Evolutionary conservation across 2,888 invertebrate genomes (phyloP).

Genomic region (Ornithoptera alexandrae): DNA sequence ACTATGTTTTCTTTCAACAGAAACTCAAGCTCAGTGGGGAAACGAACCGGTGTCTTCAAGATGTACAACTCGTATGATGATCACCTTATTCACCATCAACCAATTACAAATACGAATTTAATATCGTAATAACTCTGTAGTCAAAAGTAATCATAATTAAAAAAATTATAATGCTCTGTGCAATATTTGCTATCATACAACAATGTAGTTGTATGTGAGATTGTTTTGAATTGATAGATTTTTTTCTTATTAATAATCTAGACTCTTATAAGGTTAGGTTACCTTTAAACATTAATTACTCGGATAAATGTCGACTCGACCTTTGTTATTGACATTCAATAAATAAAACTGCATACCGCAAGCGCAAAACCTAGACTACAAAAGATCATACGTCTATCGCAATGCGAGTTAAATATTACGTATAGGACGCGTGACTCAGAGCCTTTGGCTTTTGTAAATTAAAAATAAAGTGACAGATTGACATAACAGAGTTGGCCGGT

Average conservation of each 20-base stretch:
- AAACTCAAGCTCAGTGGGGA: no score
- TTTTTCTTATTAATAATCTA: background rate
- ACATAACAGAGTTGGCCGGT: slow-evolving; percentile 10
- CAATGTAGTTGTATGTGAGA: no score
- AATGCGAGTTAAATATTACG: slow-evolving; percentile 8
- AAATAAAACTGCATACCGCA: background rate
- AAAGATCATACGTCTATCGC: slow-evolving; percentile 7
- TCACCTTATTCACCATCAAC: no score
- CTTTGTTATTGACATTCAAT: slow-evolving; percentile 5
- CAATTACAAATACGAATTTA: background rate
- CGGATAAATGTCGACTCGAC: slow-evolving; percentile 3
- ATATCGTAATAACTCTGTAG: background rate
- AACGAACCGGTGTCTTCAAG: no score
- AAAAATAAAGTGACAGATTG: slow-evolving; percentile 22
- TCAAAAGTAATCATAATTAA: no score
- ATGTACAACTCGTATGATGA: no score
- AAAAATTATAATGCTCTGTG: no score
- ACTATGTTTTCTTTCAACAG: no score
- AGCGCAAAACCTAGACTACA: background rate
- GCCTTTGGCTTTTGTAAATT: slow-evolving; percentile 21
- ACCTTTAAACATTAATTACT: background rate
- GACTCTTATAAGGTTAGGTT: background rate
- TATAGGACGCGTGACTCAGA: slow-evolving; percentile 26
- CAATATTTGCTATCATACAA: no score
- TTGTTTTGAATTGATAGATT: no score